Base-by-base conservation (phyloP, 2,113 vertebrate species). In the Myrmecophaga tridactyla region DNA sequence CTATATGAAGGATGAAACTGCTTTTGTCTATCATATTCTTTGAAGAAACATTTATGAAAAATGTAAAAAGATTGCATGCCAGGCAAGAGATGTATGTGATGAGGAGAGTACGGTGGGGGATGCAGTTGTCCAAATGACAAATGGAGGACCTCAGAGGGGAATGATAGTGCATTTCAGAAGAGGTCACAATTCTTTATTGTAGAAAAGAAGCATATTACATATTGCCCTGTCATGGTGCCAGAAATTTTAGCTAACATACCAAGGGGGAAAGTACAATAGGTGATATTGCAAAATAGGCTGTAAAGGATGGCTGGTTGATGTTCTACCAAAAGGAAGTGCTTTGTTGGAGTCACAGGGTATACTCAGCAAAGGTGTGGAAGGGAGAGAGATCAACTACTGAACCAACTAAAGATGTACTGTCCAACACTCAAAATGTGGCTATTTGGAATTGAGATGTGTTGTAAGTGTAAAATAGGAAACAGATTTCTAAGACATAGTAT, bases 341-440 rank as follows among this genome's bases (percentile, higher is more conserved):
- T 0, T 3, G 3, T 23, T 60, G 39, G 0, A 15, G n/a, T 7
- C 1, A 0, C 41, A 18, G 17, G 65, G 3, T 0, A 0, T 3
- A 15, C 7, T 4, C 12, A 76, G 29, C 0, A 4, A 15, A 14
- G 17, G 2, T 3, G 1, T 1, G 18, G 31, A 29, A 51, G 7
- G n/a, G 43, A 53, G 18, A 36, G 2, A 6, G 12, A 7, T 3
- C 7, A 4, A 34, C 15, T 12, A 12, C 4, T 15, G 39, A 39
- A 34, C 56, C 43, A 39, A 7, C 48, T 0, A 5, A 21, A 41
- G 6, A 0, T 25, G 3, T 1, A 9, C 7, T 1, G 21, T 2
- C 36, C 29, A 11, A 0, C 21, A 0, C 0, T 12, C 2, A 21
- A 4, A n/a, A 15, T 2, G 0, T 51, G 31, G 17, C 56, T 60